Conservation (phyloP, 2,113 vertebrate genomes). For the Phaethon lepturus region DNA sequence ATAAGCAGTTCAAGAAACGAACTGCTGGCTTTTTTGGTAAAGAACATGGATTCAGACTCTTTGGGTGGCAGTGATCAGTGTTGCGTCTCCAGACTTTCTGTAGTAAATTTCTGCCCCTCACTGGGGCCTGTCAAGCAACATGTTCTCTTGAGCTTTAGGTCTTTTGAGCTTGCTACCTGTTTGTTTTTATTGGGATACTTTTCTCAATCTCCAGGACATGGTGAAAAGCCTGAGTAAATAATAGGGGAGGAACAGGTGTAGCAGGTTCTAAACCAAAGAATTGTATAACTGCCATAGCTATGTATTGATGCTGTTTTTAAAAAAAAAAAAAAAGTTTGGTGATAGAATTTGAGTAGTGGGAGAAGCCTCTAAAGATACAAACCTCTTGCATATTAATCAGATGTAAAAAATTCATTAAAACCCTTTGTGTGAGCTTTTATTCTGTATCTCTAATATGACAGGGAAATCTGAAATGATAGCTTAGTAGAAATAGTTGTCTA, state of each 20-base stretch:
- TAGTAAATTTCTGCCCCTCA: background rate
- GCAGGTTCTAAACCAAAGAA: background rate
- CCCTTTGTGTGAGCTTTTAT: background rate
- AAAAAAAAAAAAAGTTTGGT: background rate
- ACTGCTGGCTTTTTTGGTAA: background rate
- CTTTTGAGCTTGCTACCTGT: background rate
- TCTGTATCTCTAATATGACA: background rate
- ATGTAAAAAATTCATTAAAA: background rate
- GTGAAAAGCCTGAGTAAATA: background rate
- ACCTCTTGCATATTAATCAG: background rate
- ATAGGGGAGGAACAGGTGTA: background rate
- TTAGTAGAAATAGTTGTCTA: background rate
- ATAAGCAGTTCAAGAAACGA: background rate
- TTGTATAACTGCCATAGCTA: background rate
- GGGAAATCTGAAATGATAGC: background rate
- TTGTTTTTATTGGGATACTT: background rate
- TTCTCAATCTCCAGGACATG: background rate
- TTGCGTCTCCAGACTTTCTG: background rate
- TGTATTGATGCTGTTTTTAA: background rate
- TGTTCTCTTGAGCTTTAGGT: background rate
- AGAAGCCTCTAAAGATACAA: background rate
- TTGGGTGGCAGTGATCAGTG: background rate
- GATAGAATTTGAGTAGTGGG: background rate
- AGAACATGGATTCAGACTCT: background rate
- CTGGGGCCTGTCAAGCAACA: background rate